Evolutionary conservation across 2,113 vertebrate genomes (phyloP).

Genomic region (Lepisosteus oculatus): DNA sequence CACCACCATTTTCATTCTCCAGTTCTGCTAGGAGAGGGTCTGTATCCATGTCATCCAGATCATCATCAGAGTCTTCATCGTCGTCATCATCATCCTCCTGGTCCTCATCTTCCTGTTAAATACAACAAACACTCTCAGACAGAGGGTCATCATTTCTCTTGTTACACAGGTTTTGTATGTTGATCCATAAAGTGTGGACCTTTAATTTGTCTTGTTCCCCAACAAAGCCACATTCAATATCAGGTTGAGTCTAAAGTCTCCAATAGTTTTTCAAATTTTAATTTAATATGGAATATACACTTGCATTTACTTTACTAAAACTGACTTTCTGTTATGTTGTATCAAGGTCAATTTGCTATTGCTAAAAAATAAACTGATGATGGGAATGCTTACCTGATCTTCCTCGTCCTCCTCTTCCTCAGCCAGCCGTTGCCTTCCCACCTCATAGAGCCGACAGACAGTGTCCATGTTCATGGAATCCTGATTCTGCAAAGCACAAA

Average conservation of each 20-base stretch:
- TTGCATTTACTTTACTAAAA: too few species aligned
- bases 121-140: not conserved
- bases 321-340: too few species aligned
- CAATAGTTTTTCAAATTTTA: too few species aligned
- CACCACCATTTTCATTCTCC: constrained; percentile 83
- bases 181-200: too few species aligned
- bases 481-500: constrained; percentile 76
- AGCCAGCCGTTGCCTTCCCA: constrained; percentile 91
- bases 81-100: constrained; percentile 89
- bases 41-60: constrained; percentile 82
- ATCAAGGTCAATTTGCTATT: too few species aligned
- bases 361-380: not conserved
- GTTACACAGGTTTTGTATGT: too few species aligned
- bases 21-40: constrained; percentile 88
- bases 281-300: too few species aligned
- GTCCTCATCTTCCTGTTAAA: constrained; percentile 79
- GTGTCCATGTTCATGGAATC: constrained; percentile 97
- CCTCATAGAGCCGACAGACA: constrained; percentile 94
- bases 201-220: too few species aligned
- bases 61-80: constrained; percentile 89
- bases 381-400: constrained; percentile 78
- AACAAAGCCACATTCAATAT: too few species aligned
- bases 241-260: too few species aligned
- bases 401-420: constrained; percentile 98
- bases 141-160: too few species aligned